These are phyloP conservation scores for Morinoia aosen DNA, from an alignment of 2,888 invertebrate species.

Conservation along the genomic window DNA sequence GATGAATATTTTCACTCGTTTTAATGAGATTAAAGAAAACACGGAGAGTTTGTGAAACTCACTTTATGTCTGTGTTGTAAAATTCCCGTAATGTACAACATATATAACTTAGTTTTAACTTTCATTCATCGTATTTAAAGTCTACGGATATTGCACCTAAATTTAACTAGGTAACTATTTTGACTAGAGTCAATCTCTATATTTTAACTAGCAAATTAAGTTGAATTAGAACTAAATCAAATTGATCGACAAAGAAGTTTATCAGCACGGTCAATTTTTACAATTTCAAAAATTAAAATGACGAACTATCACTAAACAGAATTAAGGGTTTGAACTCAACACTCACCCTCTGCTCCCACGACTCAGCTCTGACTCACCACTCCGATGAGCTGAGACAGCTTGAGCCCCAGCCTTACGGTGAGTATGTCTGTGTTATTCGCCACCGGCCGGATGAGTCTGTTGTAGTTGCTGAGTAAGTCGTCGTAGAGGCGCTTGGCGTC, in stretches of 20 bases:
- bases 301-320: not conserved
- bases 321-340: constrained; percentile 57
- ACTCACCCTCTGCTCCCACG: constrained; percentile 91
- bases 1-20: no score
- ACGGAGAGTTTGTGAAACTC: not conserved
- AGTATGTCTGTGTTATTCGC: constrained; percentile 94
- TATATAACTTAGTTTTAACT: not conserved
- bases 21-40: no score
- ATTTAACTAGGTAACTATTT: no score
- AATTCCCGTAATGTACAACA: not conserved
- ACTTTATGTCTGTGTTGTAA: not conserved
- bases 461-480: constrained; percentile 94
- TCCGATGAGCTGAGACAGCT: constrained; percentile 90
- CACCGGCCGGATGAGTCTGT: constrained; percentile 94
- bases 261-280: not conserved
- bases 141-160: no score
- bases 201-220: no score
- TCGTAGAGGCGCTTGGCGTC: constrained; percentile 79
- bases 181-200: no score
- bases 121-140: not conserved
- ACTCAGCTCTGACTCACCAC: constrained; percentile 86
- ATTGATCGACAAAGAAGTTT: no score
- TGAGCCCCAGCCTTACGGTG: constrained; percentile 93
- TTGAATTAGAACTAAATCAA: no score
- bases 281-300: not conserved